Base-by-base conservation (phyloP, 2,888 invertebrate species). In the Psylliodes chrysocephalus region DNA sequence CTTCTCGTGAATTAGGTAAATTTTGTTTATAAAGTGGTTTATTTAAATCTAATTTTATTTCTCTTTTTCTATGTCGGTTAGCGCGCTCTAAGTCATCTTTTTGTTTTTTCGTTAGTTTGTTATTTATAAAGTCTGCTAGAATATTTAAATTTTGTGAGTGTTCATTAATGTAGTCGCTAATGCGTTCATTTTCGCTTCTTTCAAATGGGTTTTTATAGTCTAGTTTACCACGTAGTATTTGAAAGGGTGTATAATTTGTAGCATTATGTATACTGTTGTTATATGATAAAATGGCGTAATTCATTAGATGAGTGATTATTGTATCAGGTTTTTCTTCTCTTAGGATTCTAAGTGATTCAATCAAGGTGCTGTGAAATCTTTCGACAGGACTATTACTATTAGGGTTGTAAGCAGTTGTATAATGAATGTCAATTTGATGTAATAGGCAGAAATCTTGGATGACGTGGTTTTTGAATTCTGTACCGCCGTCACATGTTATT, bases 121-220 rank as follows among this genome's bases (percentile, higher is more conserved):
- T n/a, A n/a, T n/a, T n/a, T n/a, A n/a, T 51, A 3, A 18, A 7
- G 8, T 51, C 33, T 28, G 28, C 15, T 1, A 47, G 6, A n/a
- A 17, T 56, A 19, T 56, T 12, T 12, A 8, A 17, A n/a, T 47
- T 56, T 25, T 47, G 25, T 12, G 17, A 42, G 18, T 55, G 30
- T 40, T 56, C 33, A 46, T 30, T 25, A 22, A 56, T 46, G 19
- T 47, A 56, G n/a, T 56, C 6, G 5, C 30, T 56, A 10, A 56
- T 33, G 22, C 28, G 22, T 47, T 42, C 18, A 1, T 56, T 56
- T 47, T 56, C n/a, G 18, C 19, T 14, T 17, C n/a, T 30, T 47
- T 47, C 33, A 2, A 56, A 56, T 15, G 56, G 33, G n/a, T 56
- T 56, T 56, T 46, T 44, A 47, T 47, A 56, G 19, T 46, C 47